A percentile compares a stretch with the other conserved stretches of the same genome.
phyloP scores from a whole-genome alignment of 1,140 invertebrate genomes.

The Heliconius congener region DNA sequence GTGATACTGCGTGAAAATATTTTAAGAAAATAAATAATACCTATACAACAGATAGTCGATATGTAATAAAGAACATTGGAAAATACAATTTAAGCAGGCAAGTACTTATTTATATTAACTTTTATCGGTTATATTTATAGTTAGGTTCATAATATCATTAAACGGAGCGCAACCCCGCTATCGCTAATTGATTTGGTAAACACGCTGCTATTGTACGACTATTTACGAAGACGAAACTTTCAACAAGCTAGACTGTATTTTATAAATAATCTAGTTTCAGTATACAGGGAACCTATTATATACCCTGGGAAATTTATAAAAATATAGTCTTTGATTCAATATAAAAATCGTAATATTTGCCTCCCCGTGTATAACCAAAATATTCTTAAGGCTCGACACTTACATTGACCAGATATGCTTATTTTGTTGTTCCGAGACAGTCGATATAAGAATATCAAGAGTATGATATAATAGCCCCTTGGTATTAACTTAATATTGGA shows the following conservation, averaged over 20 bases:
- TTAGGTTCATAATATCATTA: background rate
- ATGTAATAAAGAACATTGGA: no score
- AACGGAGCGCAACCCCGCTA: background rate
- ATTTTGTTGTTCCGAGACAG: background rate
- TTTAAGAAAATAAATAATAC: no score
- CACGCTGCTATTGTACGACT: background rate
- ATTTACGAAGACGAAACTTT: background rate
- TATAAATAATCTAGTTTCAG: background rate
- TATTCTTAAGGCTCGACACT: background rate
- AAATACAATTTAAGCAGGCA: background rate
- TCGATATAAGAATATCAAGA: background rate
- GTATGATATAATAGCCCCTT: background rate
- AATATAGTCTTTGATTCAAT: background rate
- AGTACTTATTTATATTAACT: background rate
- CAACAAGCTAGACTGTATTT: background rate
- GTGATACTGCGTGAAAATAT: no score
- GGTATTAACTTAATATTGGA: constrained; percentile 41
- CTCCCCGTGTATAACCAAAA: background rate
- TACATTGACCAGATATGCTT: no score
- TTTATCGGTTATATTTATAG: background rate
- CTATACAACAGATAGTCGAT: no score
- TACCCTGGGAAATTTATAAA: background rate
- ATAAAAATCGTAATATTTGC: background rate
- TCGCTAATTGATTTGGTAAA: background rate
- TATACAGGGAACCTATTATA: no score